Evolutionary conservation across 2,113 vertebrate genomes (phyloP).

Genomic region (Herpetotheres cachinnans): DNA sequence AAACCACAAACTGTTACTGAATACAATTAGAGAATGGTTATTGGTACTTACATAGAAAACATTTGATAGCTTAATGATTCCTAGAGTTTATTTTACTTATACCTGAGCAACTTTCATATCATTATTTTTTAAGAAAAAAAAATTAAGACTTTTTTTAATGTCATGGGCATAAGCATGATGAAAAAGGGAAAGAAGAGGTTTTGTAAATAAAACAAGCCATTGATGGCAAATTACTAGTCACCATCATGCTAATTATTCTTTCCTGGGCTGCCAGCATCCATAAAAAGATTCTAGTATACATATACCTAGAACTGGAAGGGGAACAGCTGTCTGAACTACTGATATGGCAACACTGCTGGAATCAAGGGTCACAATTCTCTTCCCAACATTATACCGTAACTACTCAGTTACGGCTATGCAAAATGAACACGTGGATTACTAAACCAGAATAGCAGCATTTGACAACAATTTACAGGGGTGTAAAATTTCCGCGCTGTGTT

Average conservation of each 20-base stretch:
- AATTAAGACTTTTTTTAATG: background rate
- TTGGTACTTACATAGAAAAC: background rate
- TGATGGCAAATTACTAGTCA: background rate
- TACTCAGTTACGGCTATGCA: background rate
- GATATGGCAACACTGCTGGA: background rate
- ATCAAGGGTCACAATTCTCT: background rate
- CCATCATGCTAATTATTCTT: background rate
- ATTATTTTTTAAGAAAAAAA: background rate
- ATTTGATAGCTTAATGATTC: background rate
- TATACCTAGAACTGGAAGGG: background rate
- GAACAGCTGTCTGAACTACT: background rate
- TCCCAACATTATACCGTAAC: background rate
- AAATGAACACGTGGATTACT: background rate
- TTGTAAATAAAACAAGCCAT: background rate
- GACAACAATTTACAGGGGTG: conserved; percentile 37
- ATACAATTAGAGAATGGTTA: background rate
- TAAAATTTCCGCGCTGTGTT: background rate
- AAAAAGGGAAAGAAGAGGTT: background rate
- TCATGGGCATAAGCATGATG: background rate
- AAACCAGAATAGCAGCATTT: conserved; percentile 23
- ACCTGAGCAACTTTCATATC: background rate
- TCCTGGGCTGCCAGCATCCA: background rate
- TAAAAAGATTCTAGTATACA: background rate
- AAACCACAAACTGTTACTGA: background rate
- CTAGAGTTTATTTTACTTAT: background rate